Conservation (phyloP, 1,140 invertebrate species). For the Elymnias hypermnestra region DNA sequence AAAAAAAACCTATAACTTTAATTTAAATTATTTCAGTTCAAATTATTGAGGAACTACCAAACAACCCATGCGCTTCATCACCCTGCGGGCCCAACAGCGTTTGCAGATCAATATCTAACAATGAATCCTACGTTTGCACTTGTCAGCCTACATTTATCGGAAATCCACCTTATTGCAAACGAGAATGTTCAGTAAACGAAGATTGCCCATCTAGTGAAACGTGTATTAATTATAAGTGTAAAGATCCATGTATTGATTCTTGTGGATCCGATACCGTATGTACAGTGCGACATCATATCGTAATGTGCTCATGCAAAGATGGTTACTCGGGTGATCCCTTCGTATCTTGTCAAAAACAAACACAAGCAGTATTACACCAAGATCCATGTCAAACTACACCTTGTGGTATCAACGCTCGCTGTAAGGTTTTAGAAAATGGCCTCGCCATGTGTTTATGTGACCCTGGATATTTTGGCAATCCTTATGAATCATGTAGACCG, state of each 20-base stretch:
- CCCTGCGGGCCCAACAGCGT: constrained; percentile 84
- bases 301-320: constrained; percentile 83
- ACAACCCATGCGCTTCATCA: constrained; percentile 83
- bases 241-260: constrained; percentile 83
- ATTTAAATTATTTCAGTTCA: constrained; percentile 38
- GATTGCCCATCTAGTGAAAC: constrained; percentile 82
- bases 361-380: constrained; percentile 37
- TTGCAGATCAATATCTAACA: constrained; percentile 78
- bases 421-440: constrained; percentile 76
- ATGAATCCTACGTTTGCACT: constrained; percentile 79
- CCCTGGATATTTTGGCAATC: constrained; percentile 81
- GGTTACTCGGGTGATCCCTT: constrained; percentile 70
- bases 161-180: constrained; percentile 81
- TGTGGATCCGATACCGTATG: constrained; percentile 82
- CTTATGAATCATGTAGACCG: constrained; percentile 78
- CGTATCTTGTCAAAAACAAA: constrained; percentile 47
- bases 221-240: constrained; percentile 83
- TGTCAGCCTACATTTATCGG: constrained; percentile 82
- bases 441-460: constrained; percentile 81
- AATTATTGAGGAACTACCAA: constrained; percentile 48
- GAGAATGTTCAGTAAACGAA: constrained; percentile 84
- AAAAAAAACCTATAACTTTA: too few species aligned
- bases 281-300: constrained; percentile 83
- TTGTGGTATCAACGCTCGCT: constrained; percentile 81
- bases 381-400: constrained; percentile 82